Conservation (phyloP, 2,888 invertebrate species). For the Spisula solida region DNA sequence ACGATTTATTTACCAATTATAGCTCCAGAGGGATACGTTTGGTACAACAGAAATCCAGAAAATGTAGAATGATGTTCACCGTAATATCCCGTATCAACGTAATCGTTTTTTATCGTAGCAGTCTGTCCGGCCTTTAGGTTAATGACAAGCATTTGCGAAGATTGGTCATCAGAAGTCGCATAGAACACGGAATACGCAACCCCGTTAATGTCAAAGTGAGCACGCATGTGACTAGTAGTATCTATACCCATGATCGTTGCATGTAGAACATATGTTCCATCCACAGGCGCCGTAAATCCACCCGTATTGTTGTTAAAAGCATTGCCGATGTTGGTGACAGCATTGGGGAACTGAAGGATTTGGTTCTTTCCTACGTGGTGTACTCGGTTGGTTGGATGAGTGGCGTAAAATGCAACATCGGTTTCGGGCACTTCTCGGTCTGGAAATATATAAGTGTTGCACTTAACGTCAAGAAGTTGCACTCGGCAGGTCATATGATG, state of each 20-base stretch:
- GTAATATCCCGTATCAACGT: neutral
- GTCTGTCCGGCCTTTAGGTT: neutral
- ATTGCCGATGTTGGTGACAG: neutral
- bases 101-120: constrained; percentile 4
- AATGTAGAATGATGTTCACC: neutral
- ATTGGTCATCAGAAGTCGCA: neutral
- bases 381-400: neutral
- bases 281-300: neutral
- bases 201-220: constrained; percentile 30
- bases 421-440: neutral
- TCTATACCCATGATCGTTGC: neutral
- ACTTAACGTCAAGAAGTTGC: too few relatives aligned
- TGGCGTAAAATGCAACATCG: constrained; percentile 21
- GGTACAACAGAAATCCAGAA: constrained; percentile 36
- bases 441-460: neutral
- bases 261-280: neutral
- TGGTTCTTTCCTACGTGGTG: neutral
- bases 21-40: neutral
- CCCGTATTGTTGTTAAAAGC: neutral
- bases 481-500: too few relatives aligned
- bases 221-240: neutral
- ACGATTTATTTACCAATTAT: constrained; percentile 2
- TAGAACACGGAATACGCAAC: neutral
- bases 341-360: neutral
- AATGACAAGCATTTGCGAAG: constrained; percentile 5